A percentile compares a stretch with the other conserved stretches of the same genome.
Conservation (phyloP, 1,140 invertebrate species). For the Ylistrum balloti region DNA sequence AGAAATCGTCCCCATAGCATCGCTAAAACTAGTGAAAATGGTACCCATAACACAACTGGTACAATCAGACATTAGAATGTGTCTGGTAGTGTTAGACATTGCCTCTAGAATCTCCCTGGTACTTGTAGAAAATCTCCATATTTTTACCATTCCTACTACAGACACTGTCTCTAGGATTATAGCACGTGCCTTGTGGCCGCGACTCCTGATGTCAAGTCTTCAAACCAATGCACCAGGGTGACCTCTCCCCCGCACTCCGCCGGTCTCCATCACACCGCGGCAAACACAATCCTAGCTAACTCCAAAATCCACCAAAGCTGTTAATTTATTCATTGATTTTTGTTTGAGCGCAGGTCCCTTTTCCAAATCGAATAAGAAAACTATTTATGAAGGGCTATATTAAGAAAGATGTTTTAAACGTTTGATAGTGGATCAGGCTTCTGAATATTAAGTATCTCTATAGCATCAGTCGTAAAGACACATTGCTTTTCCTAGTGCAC, state of each 20-base stretch:
- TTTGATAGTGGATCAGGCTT: not conserved
- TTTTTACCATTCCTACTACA: not conserved
- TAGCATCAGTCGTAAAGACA: not conserved
- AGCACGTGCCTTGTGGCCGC: slow-evolving; percentile 19
- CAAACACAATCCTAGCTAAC: slow-evolving; percentile 15
- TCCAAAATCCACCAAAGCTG: slow-evolving; percentile 18
- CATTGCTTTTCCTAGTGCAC: not conserved
- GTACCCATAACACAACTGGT: too few species aligned
- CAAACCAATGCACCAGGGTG: slow-evolving; percentile 16
- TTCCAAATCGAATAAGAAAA: slow-evolving; percentile 28
- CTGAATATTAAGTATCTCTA: not conserved
- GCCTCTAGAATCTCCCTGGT: too few species aligned
- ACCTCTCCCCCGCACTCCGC: slow-evolving; percentile 35
- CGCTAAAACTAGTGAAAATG: too few species aligned
- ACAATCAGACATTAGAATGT: too few species aligned
- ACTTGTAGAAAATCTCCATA: not conserved
- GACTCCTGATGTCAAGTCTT: not conserved
- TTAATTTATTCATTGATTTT: slow-evolving; percentile 36
- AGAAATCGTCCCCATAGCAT: too few species aligned
- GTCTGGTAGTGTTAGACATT: too few species aligned
- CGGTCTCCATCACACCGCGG: not conserved
- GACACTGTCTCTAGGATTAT: not conserved
- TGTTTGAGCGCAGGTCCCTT: slow-evolving; percentile 22
- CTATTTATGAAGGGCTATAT: slow-evolving; percentile 29
- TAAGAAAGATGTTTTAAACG: not conserved